phyloP scores from a whole-genome alignment of 2,113 vertebrate species.

The Mionectes macconnelli region DNA sequence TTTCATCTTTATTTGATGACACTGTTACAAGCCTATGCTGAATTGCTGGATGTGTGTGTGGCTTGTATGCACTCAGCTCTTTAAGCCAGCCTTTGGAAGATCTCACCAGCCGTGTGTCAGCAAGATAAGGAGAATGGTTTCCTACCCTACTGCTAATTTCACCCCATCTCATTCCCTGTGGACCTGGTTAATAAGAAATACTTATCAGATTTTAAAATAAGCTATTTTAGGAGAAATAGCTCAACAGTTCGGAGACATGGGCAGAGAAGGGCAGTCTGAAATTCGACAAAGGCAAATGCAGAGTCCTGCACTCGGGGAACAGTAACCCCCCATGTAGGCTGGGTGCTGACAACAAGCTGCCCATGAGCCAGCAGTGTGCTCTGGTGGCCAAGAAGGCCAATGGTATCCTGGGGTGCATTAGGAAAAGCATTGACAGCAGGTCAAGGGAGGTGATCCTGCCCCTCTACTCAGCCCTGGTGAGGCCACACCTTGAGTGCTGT shows the following conservation, averaged over 20 bases:
- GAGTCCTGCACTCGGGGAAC: background rate
- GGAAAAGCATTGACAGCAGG: background rate
- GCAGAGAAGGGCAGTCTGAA: background rate
- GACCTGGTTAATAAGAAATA: background rate
- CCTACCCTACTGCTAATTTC: background rate
- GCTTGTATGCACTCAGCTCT: background rate
- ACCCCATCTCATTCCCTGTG: background rate
- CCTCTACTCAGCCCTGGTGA: background rate
- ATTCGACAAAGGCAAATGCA: background rate
- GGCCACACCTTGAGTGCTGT: background rate
- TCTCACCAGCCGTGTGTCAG: fast-evolving
- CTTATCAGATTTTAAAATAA: background rate
- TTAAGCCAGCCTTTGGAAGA: background rate
- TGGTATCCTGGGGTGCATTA: background rate
- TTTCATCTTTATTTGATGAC: background rate
- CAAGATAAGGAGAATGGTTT: background rate
- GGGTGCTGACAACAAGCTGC: background rate
- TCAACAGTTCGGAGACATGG: background rate
- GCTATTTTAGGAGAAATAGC: background rate
- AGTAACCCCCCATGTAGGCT: no score
- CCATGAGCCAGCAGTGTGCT: background rate
- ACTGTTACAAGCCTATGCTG: background rate
- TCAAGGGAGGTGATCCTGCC: fast-evolving
- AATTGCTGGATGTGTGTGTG: background rate
- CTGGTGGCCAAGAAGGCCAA: background rate